Evolutionary conservation across 2,797 vertebrate genomes (phyloP).

Genomic region (Helicolenus hilgendorfi): DNA sequence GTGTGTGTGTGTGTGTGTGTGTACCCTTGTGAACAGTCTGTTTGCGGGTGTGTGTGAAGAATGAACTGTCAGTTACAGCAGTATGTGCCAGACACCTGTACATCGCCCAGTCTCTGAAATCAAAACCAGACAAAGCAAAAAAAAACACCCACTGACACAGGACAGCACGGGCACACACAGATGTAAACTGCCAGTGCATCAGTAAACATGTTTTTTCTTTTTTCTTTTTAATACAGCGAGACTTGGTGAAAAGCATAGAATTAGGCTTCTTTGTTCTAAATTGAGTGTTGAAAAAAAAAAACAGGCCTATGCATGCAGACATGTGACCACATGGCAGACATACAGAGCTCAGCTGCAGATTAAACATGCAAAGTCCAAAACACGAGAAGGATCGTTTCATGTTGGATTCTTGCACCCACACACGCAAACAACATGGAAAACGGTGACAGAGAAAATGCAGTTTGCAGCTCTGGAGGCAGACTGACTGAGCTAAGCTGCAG

Average conservation of each 20-base stretch:
- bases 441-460: background rate
- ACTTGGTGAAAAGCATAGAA: conserved; percentile 26
- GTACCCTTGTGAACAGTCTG: conserved; percentile 57
- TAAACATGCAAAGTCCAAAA: conserved; percentile 40
- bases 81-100: conserved; percentile 63
- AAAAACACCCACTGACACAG: background rate
- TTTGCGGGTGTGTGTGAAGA: conserved; percentile 76
- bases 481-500: conserved; percentile 50
- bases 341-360: conserved; percentile 28
- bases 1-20: conserved; percentile 22
- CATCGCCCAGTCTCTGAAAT: conserved; percentile 34
- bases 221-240: background rate
- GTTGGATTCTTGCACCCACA: conserved; percentile 19
- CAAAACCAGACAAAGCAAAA: conserved; percentile 22
- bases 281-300: background rate
- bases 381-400: conserved; percentile 25
- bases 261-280: conserved; percentile 40
- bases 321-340: conserved; percentile 52
- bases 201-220: background rate
- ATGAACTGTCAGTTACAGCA: conserved; percentile 66
- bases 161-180: background rate
- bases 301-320: conserved; percentile 41
- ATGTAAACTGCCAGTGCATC: conserved; percentile 6
- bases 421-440: conserved; percentile 35
- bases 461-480: conserved; percentile 7